Conservation (phyloP, 2,113 vertebrate species). For the Myiozetetes cayanensis region DNA sequence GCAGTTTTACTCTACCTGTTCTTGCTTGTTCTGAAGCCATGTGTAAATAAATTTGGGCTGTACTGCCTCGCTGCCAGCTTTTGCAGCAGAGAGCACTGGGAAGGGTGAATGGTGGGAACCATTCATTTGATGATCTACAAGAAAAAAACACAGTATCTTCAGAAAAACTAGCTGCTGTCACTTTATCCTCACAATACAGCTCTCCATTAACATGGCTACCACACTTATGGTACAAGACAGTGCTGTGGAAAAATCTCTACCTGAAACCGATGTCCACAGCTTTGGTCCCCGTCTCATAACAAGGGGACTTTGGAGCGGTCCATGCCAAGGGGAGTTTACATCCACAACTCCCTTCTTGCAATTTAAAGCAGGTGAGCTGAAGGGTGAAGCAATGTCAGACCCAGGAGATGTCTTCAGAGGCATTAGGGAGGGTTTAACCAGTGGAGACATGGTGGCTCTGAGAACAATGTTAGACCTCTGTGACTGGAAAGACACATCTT, state of each 20-base stretch:
- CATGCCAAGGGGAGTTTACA: conserved; percentile 78
- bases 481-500: conserved; percentile 73
- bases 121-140: conserved; percentile 68
- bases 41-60: conserved; percentile 66
- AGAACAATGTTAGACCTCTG: conserved; percentile 61
- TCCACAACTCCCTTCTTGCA: conserved; percentile 73
- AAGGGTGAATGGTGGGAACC: conserved; percentile 40
- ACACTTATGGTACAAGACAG: not conserved
- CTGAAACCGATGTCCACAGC: conserved; percentile 87
- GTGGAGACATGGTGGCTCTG: conserved; percentile 75
- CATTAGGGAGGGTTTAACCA: conserved; percentile 73
- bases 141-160: not conserved
- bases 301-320: conserved; percentile 80
- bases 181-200: not conserved
- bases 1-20: conserved; percentile 80
- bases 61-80: conserved; percentile 19
- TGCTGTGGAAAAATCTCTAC: conserved; percentile 57
- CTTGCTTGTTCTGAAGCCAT: conserved; percentile 88
- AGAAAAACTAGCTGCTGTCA: not conserved
- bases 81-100: not conserved
- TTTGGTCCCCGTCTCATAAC: conserved; percentile 83
- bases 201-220: not conserved
- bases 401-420: conserved; percentile 70
- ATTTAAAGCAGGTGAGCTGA: conserved; percentile 76
- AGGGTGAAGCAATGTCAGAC: conserved; percentile 79